These are phyloP conservation scores for Drosophila colorata DNA, from an alignment of 2,888 invertebrate genomes.

Conservation along the genomic window DNA sequence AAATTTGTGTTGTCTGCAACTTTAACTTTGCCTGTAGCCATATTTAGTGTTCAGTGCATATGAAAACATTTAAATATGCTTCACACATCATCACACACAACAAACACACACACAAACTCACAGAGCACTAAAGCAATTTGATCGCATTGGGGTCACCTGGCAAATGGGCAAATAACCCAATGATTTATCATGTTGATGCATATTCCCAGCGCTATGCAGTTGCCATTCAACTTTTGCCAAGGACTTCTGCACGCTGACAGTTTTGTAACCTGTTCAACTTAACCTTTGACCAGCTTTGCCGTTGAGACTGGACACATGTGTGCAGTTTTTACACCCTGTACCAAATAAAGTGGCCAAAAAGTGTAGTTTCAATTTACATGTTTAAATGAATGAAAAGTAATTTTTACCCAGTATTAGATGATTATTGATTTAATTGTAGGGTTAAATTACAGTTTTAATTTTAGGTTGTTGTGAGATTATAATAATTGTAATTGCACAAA, in stretches of 20 bases:
- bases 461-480: too few relatives aligned
- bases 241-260: conserved; percentile 45
- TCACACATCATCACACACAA: conserved; percentile 2
- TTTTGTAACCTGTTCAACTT: conserved; percentile 50
- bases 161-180: conserved; percentile 24
- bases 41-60: conserved; percentile 21
- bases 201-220: conserved; percentile 28
- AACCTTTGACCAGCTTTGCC: conserved; percentile 36
- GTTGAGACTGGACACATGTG: conserved; percentile 8
- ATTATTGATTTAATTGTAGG: too few relatives aligned
- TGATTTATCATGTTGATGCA: conserved; percentile 56
- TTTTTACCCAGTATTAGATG: too few relatives aligned
- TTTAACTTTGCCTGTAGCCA: conserved; percentile 25
- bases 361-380: neutral
- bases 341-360: neutral
- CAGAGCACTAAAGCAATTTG: conserved; percentile 17
- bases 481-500: too few relatives aligned
- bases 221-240: conserved; percentile 36
- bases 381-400: too few relatives aligned
- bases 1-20: conserved; percentile 4
- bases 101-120: conserved; percentile 1
- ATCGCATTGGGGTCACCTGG: conserved; percentile 36
- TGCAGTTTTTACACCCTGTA: conserved; percentile 19
- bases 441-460: too few relatives aligned
- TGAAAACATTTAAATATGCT: conserved; percentile 48